phyloP scores from a whole-genome alignment of 2,113 vertebrate species.

The Camelus bactrianus region DNA sequence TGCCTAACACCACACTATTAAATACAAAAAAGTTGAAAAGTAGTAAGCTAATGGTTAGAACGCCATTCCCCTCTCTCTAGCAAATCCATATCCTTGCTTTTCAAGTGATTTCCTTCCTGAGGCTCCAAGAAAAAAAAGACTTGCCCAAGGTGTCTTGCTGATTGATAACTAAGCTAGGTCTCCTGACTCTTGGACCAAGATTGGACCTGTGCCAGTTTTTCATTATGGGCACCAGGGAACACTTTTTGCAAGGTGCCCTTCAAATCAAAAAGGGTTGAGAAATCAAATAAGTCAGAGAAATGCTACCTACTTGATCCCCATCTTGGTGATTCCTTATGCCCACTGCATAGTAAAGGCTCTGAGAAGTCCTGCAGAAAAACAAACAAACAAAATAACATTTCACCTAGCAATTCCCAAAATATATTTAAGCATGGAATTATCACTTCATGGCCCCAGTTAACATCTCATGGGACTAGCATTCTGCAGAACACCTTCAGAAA shows the following conservation, averaged over 20 bases:
- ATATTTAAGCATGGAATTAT: background rate
- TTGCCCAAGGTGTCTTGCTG: background rate
- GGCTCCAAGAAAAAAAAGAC: background rate
- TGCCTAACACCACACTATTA: background rate
- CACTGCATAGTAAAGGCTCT: background rate
- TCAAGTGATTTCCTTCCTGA: background rate
- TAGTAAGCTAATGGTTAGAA: background rate
- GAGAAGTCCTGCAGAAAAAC: background rate
- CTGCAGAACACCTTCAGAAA: constrained; percentile 4
- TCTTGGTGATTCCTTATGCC: background rate
- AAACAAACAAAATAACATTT: background rate
- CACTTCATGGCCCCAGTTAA: background rate
- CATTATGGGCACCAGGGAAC: background rate
- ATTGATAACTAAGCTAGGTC: background rate
- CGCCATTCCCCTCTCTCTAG: background rate
- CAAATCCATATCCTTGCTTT: background rate
- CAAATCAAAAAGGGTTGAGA: background rate
- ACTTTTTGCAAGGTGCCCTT: background rate
- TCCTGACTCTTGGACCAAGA: background rate
- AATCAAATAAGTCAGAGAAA: background rate
- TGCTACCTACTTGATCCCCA: background rate
- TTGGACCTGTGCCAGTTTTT: background rate
- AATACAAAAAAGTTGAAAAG: background rate
- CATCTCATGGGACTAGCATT: background rate
- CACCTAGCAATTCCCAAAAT: background rate